Conservation (phyloP, 53 echinoderm and acorn worm species). For the Echinarachnius parma region DNA sequence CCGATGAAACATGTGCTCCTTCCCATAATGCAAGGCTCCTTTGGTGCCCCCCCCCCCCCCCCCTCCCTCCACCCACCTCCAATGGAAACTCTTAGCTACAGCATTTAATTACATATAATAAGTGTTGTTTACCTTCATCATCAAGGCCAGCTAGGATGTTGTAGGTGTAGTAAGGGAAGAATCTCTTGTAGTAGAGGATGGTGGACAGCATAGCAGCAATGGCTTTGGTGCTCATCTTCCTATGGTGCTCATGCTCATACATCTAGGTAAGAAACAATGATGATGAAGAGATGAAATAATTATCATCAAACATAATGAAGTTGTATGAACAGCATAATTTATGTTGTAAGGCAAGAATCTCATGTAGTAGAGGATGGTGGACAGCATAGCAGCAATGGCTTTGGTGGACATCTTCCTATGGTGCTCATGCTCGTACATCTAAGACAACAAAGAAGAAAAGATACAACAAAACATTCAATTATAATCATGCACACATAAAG, state of each 20-base stretch:
- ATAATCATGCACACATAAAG: too few relatives aligned
- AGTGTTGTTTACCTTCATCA: slow-evolving; percentile 84
- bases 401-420: slow-evolving; percentile 93
- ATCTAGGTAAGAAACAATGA: slow-evolving; percentile 48
- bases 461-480: too few relatives aligned
- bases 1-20: too few relatives aligned
- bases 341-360: slow-evolving; percentile 98
- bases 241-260: slow-evolving; percentile 95
- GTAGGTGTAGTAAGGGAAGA: slow-evolving; percentile 98
- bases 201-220: slow-evolving; percentile 96
- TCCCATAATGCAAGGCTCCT: background rate
- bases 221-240: slow-evolving; percentile 91
- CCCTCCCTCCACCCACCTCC: background rate
- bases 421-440: slow-evolving; percentile 97
- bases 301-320: too few relatives aligned
- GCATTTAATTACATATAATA: background rate
- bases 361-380: slow-evolving; percentile 92
- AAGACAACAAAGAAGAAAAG: background rate
- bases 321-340: too few relatives aligned
- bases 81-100: background rate
- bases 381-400: slow-evolving; percentile 95
- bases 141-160: slow-evolving; percentile 95
- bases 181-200: slow-evolving; percentile 90
- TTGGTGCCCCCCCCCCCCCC: background rate
- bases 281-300: background rate